A percentile compares a stretch with the other conserved stretches of the same genome.
Conservation (phyloP, 1,140 invertebrate species). For the Penaeus japonicus region DNA sequence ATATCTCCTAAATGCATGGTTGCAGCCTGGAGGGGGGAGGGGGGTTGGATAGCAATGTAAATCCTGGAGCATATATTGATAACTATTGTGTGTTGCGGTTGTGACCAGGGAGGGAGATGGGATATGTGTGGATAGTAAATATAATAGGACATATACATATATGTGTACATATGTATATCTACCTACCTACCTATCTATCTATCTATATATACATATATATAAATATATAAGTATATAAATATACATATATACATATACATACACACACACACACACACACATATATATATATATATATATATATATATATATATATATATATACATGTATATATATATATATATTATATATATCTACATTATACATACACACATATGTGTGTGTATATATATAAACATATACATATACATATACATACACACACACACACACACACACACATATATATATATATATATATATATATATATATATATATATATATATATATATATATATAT, state of each 20-base stretch:
- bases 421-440: conserved; percentile 4
- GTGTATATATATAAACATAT: not conserved
- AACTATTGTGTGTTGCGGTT: too few species aligned
- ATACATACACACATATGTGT: not conserved
- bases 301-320: not conserved
- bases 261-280: not conserved
- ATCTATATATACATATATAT: not conserved
- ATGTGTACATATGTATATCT: not conserved
- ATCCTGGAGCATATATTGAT: too few species aligned
- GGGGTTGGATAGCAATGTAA: too few species aligned
- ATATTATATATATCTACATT: not conserved
- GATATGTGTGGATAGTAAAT: too few species aligned
- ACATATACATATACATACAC: not conserved
- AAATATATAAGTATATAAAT: not conserved
- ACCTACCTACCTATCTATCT: not conserved
- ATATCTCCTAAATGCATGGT: too few species aligned
- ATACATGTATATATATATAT: too few species aligned
- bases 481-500: not conserved
- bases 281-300: not conserved
- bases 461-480: not conserved
- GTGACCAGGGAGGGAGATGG: too few species aligned
- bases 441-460: too few species aligned
- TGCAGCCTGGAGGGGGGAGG: too few species aligned
- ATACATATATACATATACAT: not conserved
- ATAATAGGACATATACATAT: not conserved